Evolutionary conservation across 2,888 invertebrate species (phyloP), one percentile per base, ranked within the genome.

Genomic region (Laspeyria flexula): DNA sequence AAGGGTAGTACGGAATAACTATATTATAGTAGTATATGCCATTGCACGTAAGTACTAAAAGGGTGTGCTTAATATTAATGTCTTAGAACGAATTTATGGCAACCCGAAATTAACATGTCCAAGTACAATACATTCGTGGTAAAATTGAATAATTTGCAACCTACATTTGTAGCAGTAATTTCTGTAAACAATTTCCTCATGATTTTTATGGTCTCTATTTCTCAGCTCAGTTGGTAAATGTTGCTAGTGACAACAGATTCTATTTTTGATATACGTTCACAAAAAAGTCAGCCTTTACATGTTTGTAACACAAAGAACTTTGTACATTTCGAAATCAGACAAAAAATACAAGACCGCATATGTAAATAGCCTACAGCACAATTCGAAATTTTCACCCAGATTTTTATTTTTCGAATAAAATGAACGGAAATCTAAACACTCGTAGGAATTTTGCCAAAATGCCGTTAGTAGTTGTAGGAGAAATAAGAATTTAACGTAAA

Each of bases 401-500:
- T 37, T 37, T 35, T 37, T 31, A 37, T 37, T 37, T 21, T 9
- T 3, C 6, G 21, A 37, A 37, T 37, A 37, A 37, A 37, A 21
- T 21, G 37, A 21, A 37, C 37, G 21, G 13, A 31, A 33, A 31
- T 13, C 12, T 10, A 23, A 23, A 18, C 11, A 21, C 21, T 29
- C 1, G 21, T 30, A n/a, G 12, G 18, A 16, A 31, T 37, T 30
- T 18, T 27, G 11, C 10, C 27, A 37, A 37, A 43, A 35, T 18
- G 35, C 35, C 12, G 1, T 9, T 38, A 21, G 10, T 38, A n/a
- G 23, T 30, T 30, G 31, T 16, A 43, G 11, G 12, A 13, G 38
- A 59, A 39, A 58, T 58, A 55, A 61, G 43, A 65, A 43, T 55
- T 55, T 49, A 38, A 45, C 47, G 39, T 55, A 56, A 64, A 52